Evolutionary conservation across 2,113 vertebrate genomes (phyloP), one percentile per base, ranked within the genome.

Genomic region (Mugil cephalus): DNA sequence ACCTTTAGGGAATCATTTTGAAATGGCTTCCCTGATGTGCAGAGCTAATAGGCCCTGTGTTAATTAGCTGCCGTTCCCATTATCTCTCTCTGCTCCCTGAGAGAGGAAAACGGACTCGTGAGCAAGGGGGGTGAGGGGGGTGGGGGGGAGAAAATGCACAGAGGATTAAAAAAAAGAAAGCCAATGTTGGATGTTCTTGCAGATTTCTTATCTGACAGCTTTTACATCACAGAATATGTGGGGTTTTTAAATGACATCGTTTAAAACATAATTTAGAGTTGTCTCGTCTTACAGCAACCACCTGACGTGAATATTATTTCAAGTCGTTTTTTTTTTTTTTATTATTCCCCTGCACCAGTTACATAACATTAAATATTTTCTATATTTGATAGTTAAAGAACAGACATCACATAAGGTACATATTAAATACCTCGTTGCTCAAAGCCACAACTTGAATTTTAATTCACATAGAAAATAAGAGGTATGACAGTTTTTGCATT

Each of bases 51-150:
- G 74, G 55, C 69, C 75, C 75, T 17, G 80, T 51, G 55, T 89
- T 94, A 94, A 94, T 93, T 94, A 93, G 91, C 84, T 89, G 70
- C 66, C 24, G 82, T 88, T 82, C 86, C 90, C 89, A 94, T 94
- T 94, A 93, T 90, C 79, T 66, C 77, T 47, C 73, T 54, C 48
- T 10, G 17, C 79, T 83, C 87, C 89, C 89, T 4, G 70, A 80
- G 92, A 87, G 91, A 47, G 62, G 45, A 60, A 75, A 83, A 83
- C 53, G 52, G 58, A 59, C 51, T 59, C 51, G 18, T 78, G 75
- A 63, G 73, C 38, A 48, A 19, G 72, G 42, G 68, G 50, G 64
- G 55, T n/a, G 45, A 6, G 45, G 38, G 60, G 64, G 42, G 68
- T 53, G 64, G 55, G 21, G 45, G 15, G 45, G 38, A 63, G 64